Evolutionary conservation across 2,113 vertebrate species (phyloP).

Genomic region (Neodon shergylaensis): DNA sequence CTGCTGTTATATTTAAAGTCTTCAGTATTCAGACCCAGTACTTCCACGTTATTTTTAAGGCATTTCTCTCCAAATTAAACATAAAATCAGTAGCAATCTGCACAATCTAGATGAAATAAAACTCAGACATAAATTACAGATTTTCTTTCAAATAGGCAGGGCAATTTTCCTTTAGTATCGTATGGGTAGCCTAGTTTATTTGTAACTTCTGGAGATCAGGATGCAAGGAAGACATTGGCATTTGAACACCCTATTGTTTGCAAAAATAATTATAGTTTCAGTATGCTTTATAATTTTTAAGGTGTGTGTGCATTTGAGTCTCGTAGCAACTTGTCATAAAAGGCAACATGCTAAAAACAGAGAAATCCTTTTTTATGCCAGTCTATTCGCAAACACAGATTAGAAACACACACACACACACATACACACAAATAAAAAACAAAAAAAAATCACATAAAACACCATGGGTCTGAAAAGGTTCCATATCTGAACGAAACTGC

Average conservation of each 20-base stretch:
- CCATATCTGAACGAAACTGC: constrained; percentile 14
- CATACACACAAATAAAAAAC: neutral
- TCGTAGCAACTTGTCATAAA: constrained; percentile 62
- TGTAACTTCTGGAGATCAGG: neutral
- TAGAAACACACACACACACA: neutral
- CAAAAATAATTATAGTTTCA: constrained; percentile 53
- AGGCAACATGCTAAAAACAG: constrained; percentile 48
- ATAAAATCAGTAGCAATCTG: constrained; percentile 49
- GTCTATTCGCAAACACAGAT: constrained; percentile 35
- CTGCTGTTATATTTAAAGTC: constrained; percentile 56
- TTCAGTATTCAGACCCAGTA: constrained; percentile 39
- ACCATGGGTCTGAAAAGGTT: neutral
- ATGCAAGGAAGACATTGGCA: constrained; percentile 7
- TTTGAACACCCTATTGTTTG: constrained; percentile 7
- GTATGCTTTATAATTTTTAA: constrained; percentile 63
- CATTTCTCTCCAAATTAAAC: constrained; percentile 62
- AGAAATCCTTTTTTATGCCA: constrained; percentile 54
- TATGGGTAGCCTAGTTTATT: neutral
- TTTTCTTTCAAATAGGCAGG: constrained; percentile 43
- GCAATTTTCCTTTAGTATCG: constrained; percentile 48
- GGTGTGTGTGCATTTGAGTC: constrained; percentile 52
- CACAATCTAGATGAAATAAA: constrained; percentile 55
- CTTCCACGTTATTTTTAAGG: constrained; percentile 29
- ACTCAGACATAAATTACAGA: constrained; percentile 41
- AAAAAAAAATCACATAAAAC: neutral